Conservation (phyloP, 2,888 invertebrate species). For the Celastrina argiolus region DNA sequence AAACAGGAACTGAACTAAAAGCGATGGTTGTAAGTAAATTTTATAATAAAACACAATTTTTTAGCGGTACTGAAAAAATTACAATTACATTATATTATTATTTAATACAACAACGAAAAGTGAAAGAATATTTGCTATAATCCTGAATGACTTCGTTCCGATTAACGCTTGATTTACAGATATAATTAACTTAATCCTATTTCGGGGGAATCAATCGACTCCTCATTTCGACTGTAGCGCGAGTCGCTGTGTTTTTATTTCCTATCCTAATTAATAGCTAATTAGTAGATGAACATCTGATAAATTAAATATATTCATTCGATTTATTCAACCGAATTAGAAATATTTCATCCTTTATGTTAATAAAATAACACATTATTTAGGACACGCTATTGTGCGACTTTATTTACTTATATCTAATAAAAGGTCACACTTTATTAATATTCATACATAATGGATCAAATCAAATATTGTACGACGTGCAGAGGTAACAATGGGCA, state of each 20-base stretch:
- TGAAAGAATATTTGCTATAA: neutral
- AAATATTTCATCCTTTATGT: neutral
- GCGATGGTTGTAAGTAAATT: no score
- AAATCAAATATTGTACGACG: slow-evolving; percentile 14
- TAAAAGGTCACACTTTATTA: slow-evolving; percentile 6
- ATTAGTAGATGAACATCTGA: neutral
- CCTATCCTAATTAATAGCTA: neutral
- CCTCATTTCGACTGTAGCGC: neutral
- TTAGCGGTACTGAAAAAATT: no score
- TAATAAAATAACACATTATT: neutral
- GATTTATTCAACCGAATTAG: neutral
- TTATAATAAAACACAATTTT: no score
- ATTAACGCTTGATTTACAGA: neutral
- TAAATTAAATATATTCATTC: neutral
- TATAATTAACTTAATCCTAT: slow-evolving; percentile 1
- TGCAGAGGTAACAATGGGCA: slow-evolving; percentile 15
- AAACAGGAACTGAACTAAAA: neutral
- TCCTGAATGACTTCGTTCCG: neutral
- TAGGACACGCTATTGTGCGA: neutral
- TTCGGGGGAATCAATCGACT: neutral
- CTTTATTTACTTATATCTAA: neutral
- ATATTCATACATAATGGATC: slow-evolving; percentile 15
- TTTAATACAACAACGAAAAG: neutral
- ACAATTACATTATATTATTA: no score
- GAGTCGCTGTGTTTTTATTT: neutral